These are phyloP conservation scores for Tangara arthus DNA, from an alignment of 2,797 vertebrate species.

Conservation along the genomic window DNA sequence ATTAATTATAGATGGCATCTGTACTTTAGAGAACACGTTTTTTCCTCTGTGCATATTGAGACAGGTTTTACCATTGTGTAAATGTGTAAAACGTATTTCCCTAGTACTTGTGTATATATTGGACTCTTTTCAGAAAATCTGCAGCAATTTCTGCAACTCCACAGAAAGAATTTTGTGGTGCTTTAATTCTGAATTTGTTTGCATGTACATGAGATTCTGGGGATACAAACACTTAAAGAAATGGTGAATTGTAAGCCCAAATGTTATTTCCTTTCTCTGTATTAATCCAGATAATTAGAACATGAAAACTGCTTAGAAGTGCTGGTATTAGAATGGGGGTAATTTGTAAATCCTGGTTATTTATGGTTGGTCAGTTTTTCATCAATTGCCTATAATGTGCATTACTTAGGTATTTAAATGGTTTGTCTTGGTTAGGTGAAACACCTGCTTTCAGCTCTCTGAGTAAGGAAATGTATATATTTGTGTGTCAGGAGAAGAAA, in stretches of 20 bases:
- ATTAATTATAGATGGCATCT: not conserved
- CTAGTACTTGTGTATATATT: not conserved
- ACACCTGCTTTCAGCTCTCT: not conserved
- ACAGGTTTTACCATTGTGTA: not conserved
- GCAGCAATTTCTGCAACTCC: not conserved
- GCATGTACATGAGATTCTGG: not conserved
- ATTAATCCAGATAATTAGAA: not conserved
- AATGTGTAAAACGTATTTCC: not conserved
- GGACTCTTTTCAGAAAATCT: not conserved
- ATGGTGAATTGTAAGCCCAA: not conserved
- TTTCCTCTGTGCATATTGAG: not conserved
- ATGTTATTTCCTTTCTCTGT: not conserved
- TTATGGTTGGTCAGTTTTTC: not conserved
- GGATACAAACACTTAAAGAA: not conserved
- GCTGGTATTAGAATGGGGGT: not conserved
- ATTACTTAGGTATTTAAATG: not conserved
- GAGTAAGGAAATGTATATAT: not conserved
- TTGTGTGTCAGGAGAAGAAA: not conserved
- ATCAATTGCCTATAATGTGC: not conserved
- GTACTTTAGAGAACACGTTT: not conserved
- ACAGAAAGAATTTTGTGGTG: not conserved
- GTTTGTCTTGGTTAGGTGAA: not conserved
- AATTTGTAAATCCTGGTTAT: not conserved
- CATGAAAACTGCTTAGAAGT: not conserved
- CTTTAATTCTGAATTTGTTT: not conserved